These are phyloP conservation scores for Kryphioiulus occultus DNA, from an alignment of 2,888 invertebrate species.

Conservation along the genomic window DNA sequence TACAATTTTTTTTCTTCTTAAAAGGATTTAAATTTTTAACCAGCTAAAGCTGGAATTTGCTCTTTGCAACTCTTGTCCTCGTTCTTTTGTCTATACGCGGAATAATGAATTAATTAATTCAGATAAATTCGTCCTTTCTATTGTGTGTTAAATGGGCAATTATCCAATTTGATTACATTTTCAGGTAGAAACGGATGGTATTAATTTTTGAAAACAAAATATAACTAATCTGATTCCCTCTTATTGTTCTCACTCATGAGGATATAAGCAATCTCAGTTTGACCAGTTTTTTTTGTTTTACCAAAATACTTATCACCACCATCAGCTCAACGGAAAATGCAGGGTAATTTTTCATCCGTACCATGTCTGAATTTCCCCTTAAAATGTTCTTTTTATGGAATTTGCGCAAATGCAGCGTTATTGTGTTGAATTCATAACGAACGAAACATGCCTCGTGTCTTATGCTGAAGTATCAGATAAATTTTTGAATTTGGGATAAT, in stretches of 20 bases:
- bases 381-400: no score
- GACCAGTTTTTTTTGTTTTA: background rate
- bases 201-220: slow-evolving; percentile 14
- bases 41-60: background rate
- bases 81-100: background rate
- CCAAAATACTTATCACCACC: background rate
- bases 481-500: background rate
- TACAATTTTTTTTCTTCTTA: background rate
- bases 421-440: background rate
- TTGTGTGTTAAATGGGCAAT: slow-evolving; percentile 21
- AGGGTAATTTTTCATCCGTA: no score
- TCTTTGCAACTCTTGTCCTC: background rate
- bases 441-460: background rate
- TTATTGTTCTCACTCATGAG: background rate
- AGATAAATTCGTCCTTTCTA: background rate
- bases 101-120: background rate
- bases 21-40: background rate
- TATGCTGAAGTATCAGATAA: background rate
- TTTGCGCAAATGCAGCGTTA: no score
- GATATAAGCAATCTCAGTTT: background rate
- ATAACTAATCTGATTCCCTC: background rate
- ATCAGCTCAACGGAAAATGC: background rate
- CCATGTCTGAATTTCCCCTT: no score
- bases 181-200: background rate
- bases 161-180: background rate